A percentile compares a stretch with the other conserved stretches of the same genome.
Conservation (phyloP, 2,888 invertebrate genomes). For the Drosophila melanosoma region DNA sequence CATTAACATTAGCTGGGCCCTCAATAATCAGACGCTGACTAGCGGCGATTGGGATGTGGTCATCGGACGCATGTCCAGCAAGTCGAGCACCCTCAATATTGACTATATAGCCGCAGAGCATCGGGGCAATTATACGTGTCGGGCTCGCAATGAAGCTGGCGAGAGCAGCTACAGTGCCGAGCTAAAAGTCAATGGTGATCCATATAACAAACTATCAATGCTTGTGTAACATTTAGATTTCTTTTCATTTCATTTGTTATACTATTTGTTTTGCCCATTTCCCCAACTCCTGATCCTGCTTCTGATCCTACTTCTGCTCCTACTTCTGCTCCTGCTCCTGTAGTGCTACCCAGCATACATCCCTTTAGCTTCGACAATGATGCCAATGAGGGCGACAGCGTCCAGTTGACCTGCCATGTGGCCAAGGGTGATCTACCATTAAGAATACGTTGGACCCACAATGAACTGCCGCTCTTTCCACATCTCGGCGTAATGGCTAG, state of each 20-base stretch:
- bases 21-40: slow-evolving; percentile 85
- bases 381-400: slow-evolving; percentile 89
- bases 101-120: slow-evolving; percentile 87
- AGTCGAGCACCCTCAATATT: slow-evolving; percentile 87
- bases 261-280: slow-evolving; percentile 26
- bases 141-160: slow-evolving; percentile 87
- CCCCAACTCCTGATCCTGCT: slow-evolving; percentile 4
- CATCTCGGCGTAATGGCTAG: slow-evolving; percentile 88
- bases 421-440: slow-evolving; percentile 88
- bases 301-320: not conserved
- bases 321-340: slow-evolving; percentile 2
- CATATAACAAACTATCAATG: not conserved
- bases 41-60: slow-evolving; percentile 83
- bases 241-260: slow-evolving; percentile 25
- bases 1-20: slow-evolving; percentile 88
- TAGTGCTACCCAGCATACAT: slow-evolving; percentile 89
- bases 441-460: slow-evolving; percentile 88
- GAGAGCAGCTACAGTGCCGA: slow-evolving; percentile 85
- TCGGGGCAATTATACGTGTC: slow-evolving; percentile 88
- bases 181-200: slow-evolving; percentile 84
- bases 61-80: slow-evolving; percentile 83
- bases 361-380: slow-evolving; percentile 84
- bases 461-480: slow-evolving; percentile 82
- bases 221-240: slow-evolving; percentile 13
- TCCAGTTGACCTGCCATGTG: slow-evolving; percentile 87